phyloP scores from a whole-genome alignment of 2,888 invertebrate genomes.

The Rhingia rostrata region DNA sequence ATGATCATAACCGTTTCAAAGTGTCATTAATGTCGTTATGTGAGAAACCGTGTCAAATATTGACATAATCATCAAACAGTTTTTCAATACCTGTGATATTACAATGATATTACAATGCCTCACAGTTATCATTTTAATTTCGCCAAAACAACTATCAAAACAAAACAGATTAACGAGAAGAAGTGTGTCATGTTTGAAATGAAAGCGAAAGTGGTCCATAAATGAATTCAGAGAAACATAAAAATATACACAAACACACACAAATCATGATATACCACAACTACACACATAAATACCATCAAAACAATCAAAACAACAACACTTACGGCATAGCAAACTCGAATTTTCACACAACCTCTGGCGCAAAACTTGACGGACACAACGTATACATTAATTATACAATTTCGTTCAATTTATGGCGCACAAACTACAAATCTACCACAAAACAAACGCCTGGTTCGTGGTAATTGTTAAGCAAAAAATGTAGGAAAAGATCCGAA shows the following conservation, averaged over 20 bases:
- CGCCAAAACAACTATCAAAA: slow-evolving; percentile 11
- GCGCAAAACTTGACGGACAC: slow-evolving; percentile 48
- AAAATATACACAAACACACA: slow-evolving; percentile 12
- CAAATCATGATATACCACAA: slow-evolving; percentile 30
- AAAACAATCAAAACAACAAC: not conserved
- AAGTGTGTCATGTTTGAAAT: slow-evolving; percentile 66
- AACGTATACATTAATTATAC: slow-evolving; percentile 45
- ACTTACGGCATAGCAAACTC: not conserved
- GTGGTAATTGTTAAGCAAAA: slow-evolving; percentile 40
- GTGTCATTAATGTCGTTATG: no score
- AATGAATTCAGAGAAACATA: slow-evolving; percentile 41
- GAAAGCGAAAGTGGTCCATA: slow-evolving; percentile 70
- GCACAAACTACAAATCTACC: slow-evolving; percentile 22
- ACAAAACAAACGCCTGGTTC: slow-evolving; percentile 15
- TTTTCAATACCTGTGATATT: no score
- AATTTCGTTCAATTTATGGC: slow-evolving; percentile 58
- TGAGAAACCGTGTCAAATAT: no score
- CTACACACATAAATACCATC: slow-evolving; percentile 4
- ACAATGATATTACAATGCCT: not conserved
- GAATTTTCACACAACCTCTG: slow-evolving; percentile 56
- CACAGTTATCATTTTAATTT: no score
- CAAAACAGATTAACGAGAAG: slow-evolving; percentile 27
- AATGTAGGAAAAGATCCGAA: slow-evolving; percentile 45
- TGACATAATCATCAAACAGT: no score
- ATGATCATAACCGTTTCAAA: no score